These are phyloP conservation scores for Canis aureus DNA, from an alignment of 2,113 vertebrate genomes.

Conservation along the genomic window DNA sequence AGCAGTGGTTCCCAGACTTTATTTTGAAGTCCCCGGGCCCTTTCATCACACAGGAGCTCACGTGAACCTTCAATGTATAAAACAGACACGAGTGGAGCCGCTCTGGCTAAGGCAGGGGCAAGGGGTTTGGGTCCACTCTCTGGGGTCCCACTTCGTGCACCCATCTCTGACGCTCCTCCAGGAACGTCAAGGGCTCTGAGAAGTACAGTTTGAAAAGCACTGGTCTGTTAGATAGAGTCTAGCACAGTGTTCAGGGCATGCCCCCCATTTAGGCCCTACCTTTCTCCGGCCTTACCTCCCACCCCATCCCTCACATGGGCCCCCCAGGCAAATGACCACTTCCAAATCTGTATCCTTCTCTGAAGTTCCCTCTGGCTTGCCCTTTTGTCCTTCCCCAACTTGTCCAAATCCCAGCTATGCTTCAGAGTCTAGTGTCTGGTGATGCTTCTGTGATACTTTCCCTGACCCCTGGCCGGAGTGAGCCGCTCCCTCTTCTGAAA, in stretches of 20 bases:
- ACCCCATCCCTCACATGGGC: fast-evolving
- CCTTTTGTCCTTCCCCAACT: not conserved
- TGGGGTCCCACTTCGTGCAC: not conserved
- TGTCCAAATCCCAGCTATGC: not conserved
- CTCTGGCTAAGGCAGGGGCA: not conserved
- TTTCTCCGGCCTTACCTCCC: not conserved
- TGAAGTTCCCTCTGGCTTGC: no score
- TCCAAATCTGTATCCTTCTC: not conserved
- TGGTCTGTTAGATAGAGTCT: not conserved
- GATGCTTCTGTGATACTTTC: not conserved
- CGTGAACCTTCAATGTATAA: not conserved
- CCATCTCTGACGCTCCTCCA: not conserved
- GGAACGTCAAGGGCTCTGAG: not conserved
- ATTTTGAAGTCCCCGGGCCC: not conserved
- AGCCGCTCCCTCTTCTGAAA: not conserved
- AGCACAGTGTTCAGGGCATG: fast-evolving
- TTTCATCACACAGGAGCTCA: not conserved
- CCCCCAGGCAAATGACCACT: not conserved
- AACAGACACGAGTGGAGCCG: not conserved
- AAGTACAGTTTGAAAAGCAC: not conserved
- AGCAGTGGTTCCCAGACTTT: not conserved
- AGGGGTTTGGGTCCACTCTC: not conserved
- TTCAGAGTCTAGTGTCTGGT: not conserved
- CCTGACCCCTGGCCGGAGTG: not conserved
- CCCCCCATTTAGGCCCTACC: no score